Evolutionary conservation across 2,113 vertebrate species (phyloP).

Genomic region (Tyto alba): DNA sequence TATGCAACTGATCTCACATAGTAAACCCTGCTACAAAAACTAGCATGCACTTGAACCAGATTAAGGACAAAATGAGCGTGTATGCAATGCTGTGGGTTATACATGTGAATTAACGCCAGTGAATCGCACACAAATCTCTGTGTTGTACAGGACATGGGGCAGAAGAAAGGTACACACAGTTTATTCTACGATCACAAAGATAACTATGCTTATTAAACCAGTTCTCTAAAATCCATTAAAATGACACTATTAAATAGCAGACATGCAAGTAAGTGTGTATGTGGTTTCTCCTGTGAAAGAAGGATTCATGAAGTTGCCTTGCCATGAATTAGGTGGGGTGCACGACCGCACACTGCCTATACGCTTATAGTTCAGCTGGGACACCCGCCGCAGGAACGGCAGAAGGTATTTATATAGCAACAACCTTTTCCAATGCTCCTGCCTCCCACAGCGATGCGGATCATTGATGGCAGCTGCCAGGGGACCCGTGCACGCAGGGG

Average conservation of each 20-base stretch:
- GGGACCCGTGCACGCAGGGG: neutral
- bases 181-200: neutral
- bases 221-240: neutral
- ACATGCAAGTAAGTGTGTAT: rapidly evolving
- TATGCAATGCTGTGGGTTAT: neutral
- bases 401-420: neutral
- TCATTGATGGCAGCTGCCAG: neutral
- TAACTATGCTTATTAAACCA: neutral
- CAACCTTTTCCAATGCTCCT: neutral
- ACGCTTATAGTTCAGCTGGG: neutral
- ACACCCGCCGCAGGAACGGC: rapidly evolving
- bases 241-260: neutral
- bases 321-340: neutral
- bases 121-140: neutral
- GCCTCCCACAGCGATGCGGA: rapidly evolving
- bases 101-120: neutral
- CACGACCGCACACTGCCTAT: neutral
- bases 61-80: neutral
- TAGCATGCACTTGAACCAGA: neutral
- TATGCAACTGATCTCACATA: neutral
- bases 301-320: neutral
- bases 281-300: neutral
- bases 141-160: neutral
- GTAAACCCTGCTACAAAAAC: neutral
- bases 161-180: neutral